These are phyloP conservation scores for Clupea harengus DNA, from an alignment of 2,113 vertebrate genomes.

Conservation along the genomic window DNA sequence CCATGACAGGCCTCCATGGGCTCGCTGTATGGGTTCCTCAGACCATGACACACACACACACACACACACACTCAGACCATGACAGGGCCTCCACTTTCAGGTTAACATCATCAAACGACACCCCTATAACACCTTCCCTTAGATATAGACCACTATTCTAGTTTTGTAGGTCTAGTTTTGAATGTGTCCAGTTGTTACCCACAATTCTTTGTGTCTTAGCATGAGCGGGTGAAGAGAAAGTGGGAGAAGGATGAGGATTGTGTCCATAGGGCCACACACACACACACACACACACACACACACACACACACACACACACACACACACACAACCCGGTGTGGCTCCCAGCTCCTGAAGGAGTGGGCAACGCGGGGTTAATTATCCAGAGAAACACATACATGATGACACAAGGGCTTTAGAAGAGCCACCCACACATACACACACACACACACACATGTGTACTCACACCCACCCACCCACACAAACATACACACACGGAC, in stretches of 20 bases:
- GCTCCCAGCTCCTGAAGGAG: neutral
- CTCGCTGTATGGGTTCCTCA: too few relatives aligned
- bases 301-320: constrained; percentile 27
- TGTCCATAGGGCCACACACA: neutral
- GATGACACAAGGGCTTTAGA: constrained; percentile 21
- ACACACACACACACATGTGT: constrained; percentile 27
- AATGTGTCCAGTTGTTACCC: neutral
- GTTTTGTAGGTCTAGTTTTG: neutral
- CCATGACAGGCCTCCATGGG: too few relatives aligned
- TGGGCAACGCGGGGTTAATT: constrained; percentile 33
- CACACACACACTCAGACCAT: too few relatives aligned
- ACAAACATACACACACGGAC: constrained; percentile 15
- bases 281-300: constrained; percentile 27
- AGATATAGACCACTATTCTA: neutral
- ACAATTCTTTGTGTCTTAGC: neutral
- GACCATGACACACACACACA: too few relatives aligned
- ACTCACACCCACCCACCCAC: neutral
- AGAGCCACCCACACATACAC: constrained; percentile 2
- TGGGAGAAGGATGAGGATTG: neutral
- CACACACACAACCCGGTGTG: constrained; percentile 24
- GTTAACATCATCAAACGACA: neutral
- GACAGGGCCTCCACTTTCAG: neutral
- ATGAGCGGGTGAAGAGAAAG: neutral
- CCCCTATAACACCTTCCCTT: neutral
- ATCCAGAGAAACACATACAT: constrained; percentile 31